These are phyloP conservation scores for Lepidocolaptes lacrymiger DNA, from an alignment of 2,797 vertebrate genomes.

Conservation along the genomic window DNA sequence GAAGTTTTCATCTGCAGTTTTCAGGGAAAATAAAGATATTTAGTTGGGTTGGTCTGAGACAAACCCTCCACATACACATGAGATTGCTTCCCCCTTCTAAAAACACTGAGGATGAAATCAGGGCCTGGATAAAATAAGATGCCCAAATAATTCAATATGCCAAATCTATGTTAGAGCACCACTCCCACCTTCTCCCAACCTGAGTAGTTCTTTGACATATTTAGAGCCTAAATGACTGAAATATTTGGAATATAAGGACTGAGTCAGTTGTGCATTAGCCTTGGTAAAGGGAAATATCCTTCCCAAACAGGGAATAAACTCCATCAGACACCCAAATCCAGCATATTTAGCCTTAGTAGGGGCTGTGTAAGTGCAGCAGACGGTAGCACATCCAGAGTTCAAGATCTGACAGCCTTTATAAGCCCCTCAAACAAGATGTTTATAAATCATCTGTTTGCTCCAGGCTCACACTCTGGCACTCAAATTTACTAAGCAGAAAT, in stretches of 20 bases:
- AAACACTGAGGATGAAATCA: background rate
- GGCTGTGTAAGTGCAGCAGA: background rate
- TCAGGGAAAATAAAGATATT: background rate
- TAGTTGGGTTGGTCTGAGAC: background rate
- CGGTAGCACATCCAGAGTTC: background rate
- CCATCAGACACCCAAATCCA: background rate
- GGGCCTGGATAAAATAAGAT: background rate
- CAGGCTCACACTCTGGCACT: background rate
- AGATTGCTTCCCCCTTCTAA: fast-evolving
- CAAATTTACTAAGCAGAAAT: background rate
- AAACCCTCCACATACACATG: background rate
- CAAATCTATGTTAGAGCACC: background rate
- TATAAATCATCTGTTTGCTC: background rate
- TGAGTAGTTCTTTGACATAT: background rate
- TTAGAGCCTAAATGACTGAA: background rate
- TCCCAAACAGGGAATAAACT: background rate
- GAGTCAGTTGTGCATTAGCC: background rate
- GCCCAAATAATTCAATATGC: background rate
- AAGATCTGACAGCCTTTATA: background rate
- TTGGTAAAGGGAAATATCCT: background rate
- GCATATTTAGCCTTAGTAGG: background rate
- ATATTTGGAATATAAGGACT: background rate
- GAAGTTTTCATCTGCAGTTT: slow-evolving; percentile 82
- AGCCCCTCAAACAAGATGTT: background rate
- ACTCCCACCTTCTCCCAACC: background rate